phyloP scores from a whole-genome alignment of 30 jellyfish, hydroid and myxozoan genomes.

The Chrysaora quinquecirrha region DNA sequence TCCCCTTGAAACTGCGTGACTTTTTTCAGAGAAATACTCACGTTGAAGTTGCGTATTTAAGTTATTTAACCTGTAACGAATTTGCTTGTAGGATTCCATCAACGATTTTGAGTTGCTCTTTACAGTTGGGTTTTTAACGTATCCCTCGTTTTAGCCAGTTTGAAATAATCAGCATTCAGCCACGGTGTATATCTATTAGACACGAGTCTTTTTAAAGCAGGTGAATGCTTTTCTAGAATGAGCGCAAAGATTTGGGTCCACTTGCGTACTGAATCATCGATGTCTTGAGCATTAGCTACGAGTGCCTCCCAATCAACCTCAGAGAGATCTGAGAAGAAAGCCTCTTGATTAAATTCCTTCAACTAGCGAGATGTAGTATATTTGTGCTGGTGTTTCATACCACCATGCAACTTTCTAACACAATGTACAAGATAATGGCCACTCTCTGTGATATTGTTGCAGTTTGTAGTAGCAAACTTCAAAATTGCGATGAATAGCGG shows the following conservation, averaged over 20 bases:
- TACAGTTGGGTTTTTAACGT: slow-evolving; percentile 15
- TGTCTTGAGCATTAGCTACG: neutral
- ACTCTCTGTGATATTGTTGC: neutral
- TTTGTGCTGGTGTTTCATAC: neutral
- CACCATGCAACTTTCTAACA: slow-evolving; percentile 6
- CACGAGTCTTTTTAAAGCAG: neutral
- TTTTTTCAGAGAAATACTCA: slow-evolving; percentile 8
- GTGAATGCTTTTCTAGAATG: slow-evolving; percentile 1
- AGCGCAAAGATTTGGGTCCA: slow-evolving; percentile 15
- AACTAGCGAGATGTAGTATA: neutral
- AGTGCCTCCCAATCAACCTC: slow-evolving; percentile 5
- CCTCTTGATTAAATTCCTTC: neutral
- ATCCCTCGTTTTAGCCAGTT: slow-evolving; percentile 26
- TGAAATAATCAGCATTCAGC: slow-evolving; percentile 22
- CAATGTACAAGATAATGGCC: slow-evolving; percentile 20
- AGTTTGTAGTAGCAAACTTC: slow-evolving; percentile 14
- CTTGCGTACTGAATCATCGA: neutral
- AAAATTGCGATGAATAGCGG: too few species aligned
- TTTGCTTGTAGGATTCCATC: slow-evolving; percentile 38
- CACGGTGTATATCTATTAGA: slow-evolving; percentile 20
- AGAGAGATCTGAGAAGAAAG: neutral
- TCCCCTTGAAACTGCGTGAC: slow-evolving; percentile 14
- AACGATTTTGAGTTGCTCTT: slow-evolving; percentile 11
- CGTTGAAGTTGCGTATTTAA: slow-evolving; percentile 30
- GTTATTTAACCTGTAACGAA: slow-evolving; percentile 17